Evolutionary conservation across 2,113 vertebrate genomes (phyloP).

Genomic region (Dicaeum eximium): DNA sequence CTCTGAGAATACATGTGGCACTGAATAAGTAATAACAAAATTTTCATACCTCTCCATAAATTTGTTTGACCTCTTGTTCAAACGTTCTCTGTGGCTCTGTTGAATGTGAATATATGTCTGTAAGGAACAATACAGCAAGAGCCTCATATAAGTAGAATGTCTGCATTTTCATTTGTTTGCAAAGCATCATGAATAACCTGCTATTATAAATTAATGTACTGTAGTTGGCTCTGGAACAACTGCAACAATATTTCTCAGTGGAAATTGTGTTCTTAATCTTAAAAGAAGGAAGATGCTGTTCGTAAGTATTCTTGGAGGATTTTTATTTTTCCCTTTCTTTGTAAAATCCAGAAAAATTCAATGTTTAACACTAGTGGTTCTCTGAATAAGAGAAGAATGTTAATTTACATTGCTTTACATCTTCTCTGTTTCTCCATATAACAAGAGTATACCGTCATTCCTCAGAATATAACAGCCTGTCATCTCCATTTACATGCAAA

Average conservation of each 20-base stretch:
- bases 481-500: neutral
- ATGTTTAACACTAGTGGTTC: neutral
- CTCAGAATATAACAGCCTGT: neutral
- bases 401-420: neutral
- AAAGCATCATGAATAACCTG: neutral
- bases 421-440: neutral
- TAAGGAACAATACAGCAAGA: neutral
- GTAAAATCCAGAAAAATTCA: neutral
- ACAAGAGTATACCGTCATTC: neutral
- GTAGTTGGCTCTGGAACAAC: neutral
- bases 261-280: neutral
- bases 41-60: conserved; percentile 14
- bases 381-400: neutral
- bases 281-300: neutral
- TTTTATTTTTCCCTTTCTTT: neutral
- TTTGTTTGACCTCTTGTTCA: conserved; percentile 33
- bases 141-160: neutral
- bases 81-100: neutral
- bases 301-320: neutral
- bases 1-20: neutral
- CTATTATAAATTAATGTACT: conserved; percentile 5
- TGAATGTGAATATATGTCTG: conserved; percentile 6
- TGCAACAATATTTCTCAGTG: neutral
- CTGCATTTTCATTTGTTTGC: neutral
- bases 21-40: conserved; percentile 24